Evolutionary conservation across 2,797 vertebrate species (phyloP).

Genomic region (Enteromius argenteus): DNA sequence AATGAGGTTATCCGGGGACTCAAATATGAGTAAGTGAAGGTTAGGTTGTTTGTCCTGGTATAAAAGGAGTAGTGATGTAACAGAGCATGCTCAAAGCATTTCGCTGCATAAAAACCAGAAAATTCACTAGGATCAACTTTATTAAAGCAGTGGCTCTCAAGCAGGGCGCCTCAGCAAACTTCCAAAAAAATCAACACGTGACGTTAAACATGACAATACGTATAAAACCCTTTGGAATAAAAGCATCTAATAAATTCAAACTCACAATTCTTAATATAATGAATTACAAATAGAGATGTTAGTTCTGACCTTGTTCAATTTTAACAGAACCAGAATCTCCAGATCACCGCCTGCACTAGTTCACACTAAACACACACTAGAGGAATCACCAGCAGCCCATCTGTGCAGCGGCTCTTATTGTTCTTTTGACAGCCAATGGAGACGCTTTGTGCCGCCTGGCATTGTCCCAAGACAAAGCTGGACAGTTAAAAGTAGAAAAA

Average conservation of each 20-base stretch:
- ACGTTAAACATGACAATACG: neutral
- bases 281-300: neutral
- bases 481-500: neutral
- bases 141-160: neutral
- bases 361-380: constrained; percentile 1
- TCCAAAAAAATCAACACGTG: neutral
- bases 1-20: constrained; percentile 19
- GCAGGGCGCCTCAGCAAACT: neutral
- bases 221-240: neutral
- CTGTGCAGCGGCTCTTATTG: constrained; percentile 30
- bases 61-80: constrained; percentile 6
- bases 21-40: constrained; percentile 12
- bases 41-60: neutral
- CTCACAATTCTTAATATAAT: neutral
- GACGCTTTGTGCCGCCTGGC: neutral
- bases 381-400: constrained; percentile 28
- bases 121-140: neutral
- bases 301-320: neutral
- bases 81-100: neutral
- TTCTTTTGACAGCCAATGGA: constrained; percentile 17
- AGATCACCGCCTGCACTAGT: neutral
- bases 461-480: constrained; percentile 8
- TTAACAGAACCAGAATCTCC: neutral
- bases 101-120: neutral
- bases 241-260: neutral